A percentile compares a stretch with the other conserved stretches of the same genome.
Conservation (phyloP, 2,113 vertebrate species). For the Malurus alboscapulatus region DNA sequence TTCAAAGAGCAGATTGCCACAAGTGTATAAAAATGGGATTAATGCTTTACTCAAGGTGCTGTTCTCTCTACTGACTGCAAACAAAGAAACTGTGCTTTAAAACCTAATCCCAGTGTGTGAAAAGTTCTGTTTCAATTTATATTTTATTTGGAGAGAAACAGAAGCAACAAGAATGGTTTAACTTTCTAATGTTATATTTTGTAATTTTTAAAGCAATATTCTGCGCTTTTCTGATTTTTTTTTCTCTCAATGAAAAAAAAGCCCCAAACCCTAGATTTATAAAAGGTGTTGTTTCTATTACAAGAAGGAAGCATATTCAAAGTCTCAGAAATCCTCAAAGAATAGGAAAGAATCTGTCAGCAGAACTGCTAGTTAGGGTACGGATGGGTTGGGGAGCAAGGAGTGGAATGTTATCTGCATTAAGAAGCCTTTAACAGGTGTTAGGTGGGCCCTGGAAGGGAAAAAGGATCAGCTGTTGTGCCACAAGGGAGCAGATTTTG, state of each 20-base stretch:
- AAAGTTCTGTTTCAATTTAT: neutral
- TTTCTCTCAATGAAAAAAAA: accelerated
- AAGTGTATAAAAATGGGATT: neutral
- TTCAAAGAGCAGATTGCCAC: neutral
- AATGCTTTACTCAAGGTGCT: neutral
- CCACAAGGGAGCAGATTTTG: neutral
- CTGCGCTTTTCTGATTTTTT: neutral
- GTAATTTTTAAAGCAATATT: neutral
- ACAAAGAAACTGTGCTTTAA: neutral
- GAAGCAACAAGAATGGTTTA: neutral
- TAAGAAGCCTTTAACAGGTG: neutral
- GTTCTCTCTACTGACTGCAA: neutral
- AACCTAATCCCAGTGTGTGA: neutral
- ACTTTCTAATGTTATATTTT: neutral
- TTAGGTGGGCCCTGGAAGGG: neutral
- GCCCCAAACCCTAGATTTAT: accelerated
- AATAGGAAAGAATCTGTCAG: neutral
- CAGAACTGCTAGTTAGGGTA: neutral
- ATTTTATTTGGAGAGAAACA: neutral
- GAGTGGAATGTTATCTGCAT: neutral
- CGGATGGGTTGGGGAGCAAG: too few relatives aligned
- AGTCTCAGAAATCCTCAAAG: neutral
- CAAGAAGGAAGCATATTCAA: neutral
- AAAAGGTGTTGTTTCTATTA: neutral
- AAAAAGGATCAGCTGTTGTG: neutral